Evolutionary conservation across 1,140 invertebrate genomes (phyloP), one percentile per base, ranked within the genome.

Genomic region (Pantala flavescens): DNA sequence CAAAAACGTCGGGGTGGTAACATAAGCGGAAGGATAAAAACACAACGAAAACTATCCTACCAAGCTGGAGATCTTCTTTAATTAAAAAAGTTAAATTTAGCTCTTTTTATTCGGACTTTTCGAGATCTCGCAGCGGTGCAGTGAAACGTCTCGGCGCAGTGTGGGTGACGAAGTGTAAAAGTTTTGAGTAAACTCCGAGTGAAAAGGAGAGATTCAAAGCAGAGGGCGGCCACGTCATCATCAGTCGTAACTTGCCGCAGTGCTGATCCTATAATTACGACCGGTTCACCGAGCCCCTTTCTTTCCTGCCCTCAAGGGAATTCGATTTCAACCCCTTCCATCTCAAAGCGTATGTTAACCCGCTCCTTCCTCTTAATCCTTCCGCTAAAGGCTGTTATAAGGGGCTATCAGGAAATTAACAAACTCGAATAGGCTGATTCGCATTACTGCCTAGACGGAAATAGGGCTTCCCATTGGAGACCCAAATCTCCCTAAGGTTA

Each of bases 351-450:
- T 63, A 5, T 21, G 5, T 63, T 63, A 19, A 16, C 49, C n/a
- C 49, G 16, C 49, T 63, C 49, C n/a, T 21, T 16, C 49, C 49
- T 63, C 14, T 3, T 63, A 63, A 63, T 63, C 49, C 49, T 63
- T 63, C 49, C 49, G 49, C 49, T 16, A 21, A 63, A 63, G n/a
- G 49, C 49, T 63, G 49, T 63, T 63, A 63, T 63, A 63, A 63
- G 49, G 12, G 49, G 49, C 49, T 12, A 63, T 21, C 49, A 16
- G 49, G 49, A 63, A 63, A 63, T 63, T 63, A 63, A 63, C 49
- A 63, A 63, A 21, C 49, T 63, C 49, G 49, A 19, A 63, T 63
- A 19, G 49, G 49, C 49, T 63, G n/a, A 63, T 63, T 63, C 49
- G n/a, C 12, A 63, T 63, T 63, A 21, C 49, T 63, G 3, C 49